Base-by-base conservation (phyloP, 2,888 invertebrate genomes). In the Eulithis prunata region DNA sequence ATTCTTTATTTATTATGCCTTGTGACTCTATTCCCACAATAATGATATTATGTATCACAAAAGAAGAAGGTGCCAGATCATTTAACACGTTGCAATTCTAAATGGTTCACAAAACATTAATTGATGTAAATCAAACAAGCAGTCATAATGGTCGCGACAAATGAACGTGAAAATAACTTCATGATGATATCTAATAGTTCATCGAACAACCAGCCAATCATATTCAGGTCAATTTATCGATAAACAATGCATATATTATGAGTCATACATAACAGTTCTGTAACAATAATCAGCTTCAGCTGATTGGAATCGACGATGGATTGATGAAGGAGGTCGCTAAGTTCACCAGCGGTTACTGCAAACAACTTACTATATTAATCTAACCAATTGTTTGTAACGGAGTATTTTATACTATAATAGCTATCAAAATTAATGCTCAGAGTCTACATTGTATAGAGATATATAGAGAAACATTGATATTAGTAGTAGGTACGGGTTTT, bases 261-360 rank as follows among this genome's bases (percentile, higher is more conserved):
- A 81, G 81, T 83, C 75, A 83, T 78, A 32, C 32, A 32, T 32
- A 78, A 76, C 81, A 81, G 81, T 81, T 84, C 81, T 82, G 76
- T 80, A 78, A 82, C 81, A 78, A 78, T 77, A 77, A 69, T 67
- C 64, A 65, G 46, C 11, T 59, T 65, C 62, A 63, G 46, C 11
- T 59, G 57, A 62, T 66, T 57, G 41, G 47, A 62, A 58, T 56
- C 52, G 21, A 51, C 41, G 14, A 38, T 62, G 6, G 13, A 49
- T 21, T 21, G 49, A 21, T 21, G n/a, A 21, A 21, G 49, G 8
- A 41, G 41, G 41, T 41, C 41, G 41, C 41, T 49, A 13, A 47
- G 13, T 5, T 47, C 14, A 47, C 13, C 10, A 47, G 13, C 47
- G 14, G 47, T 10, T 47, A 47, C 14, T 8, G 21, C 49, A 49